A percentile compares a stretch with the other conserved stretches of the same genome.
phyloP scores from a whole-genome alignment of 2,797 vertebrate genomes.

The Gouania willdenowi region DNA sequence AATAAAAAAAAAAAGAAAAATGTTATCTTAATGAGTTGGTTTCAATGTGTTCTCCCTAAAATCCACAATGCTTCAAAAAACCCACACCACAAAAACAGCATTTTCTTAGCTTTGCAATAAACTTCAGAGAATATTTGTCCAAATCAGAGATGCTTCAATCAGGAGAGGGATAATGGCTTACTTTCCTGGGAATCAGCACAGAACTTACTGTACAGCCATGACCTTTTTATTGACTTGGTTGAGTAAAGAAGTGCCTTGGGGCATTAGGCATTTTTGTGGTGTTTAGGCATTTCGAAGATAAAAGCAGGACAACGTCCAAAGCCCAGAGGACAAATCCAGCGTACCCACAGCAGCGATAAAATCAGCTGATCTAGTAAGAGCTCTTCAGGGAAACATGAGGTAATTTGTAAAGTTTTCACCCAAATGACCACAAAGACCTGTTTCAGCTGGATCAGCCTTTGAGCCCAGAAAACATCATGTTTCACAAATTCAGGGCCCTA shows the following conservation, averaged over 20 bases:
- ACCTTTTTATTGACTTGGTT: slow-evolving; percentile 6
- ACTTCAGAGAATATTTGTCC: background rate
- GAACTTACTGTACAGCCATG: background rate
- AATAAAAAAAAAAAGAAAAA: slow-evolving; percentile 24
- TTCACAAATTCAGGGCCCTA: slow-evolving; percentile 31
- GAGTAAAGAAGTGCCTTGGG: slow-evolving; percentile 1
- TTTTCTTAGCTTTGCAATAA: background rate
- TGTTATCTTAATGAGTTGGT: slow-evolving; percentile 34
- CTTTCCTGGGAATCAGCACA: background rate
- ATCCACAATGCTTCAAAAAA: slow-evolving; percentile 15
- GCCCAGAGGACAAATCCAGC: slow-evolving; percentile 35
- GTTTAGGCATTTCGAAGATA: slow-evolving; percentile 30
- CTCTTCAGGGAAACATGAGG: slow-evolving; percentile 1
- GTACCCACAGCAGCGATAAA: slow-evolving; percentile 28
- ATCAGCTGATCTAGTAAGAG: slow-evolving; percentile 15
- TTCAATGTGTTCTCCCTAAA: slow-evolving; percentile 1
- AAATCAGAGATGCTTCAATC: slow-evolving; percentile 6
- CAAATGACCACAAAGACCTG: too few relatives aligned
- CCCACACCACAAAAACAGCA: slow-evolving; percentile 41
- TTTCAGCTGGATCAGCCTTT: slow-evolving; percentile 28
- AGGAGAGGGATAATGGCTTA: background rate
- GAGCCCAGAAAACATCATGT: slow-evolving; percentile 5
- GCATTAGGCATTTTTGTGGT: slow-evolving; percentile 45
- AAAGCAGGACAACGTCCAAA: slow-evolving; percentile 22
- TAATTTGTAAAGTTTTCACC: slow-evolving; percentile 1